A percentile compares a stretch with the other conserved stretches of the same genome.
Evolutionary conservation across 2,113 vertebrate species (phyloP).

Genomic region (Crotalus helleri): DNA sequence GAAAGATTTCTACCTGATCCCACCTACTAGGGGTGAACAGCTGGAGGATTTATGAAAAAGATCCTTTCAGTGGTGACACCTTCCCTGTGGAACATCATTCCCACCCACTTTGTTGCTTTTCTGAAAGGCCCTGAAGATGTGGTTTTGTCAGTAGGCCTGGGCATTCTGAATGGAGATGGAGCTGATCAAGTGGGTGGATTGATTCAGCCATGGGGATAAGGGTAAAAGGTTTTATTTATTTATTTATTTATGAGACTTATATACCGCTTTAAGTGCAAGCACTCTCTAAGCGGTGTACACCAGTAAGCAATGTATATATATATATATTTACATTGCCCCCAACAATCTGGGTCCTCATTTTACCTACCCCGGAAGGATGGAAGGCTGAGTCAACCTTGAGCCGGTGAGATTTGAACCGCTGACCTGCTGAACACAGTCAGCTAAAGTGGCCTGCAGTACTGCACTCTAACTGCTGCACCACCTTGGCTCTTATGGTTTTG

Average conservation of each 20-base stretch:
- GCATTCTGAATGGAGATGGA: not conserved
- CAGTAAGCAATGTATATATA: too few relatives aligned
- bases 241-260: too few relatives aligned
- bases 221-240: not conserved
- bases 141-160: not conserved
- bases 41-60: not conserved
- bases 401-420: too few relatives aligned
- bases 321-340: too few relatives aligned
- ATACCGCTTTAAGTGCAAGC: too few relatives aligned
- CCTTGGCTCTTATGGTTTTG: not conserved
- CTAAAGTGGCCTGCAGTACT: too few relatives aligned
- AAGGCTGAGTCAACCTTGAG: too few relatives aligned
- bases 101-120: not conserved
- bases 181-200: not conserved
- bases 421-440: too few relatives aligned
- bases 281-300: too few relatives aligned
- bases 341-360: too few relatives aligned
- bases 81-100: not conserved
- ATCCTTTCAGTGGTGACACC: not conserved
- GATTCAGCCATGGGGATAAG: not conserved
- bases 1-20: not conserved
- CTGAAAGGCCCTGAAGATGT: not conserved
- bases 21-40: not conserved
- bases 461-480: too few relatives aligned
- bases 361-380: too few relatives aligned